Evolutionary conservation across 2,888 invertebrate species (phyloP).

Genomic region (Hecatera dysodea): DNA sequence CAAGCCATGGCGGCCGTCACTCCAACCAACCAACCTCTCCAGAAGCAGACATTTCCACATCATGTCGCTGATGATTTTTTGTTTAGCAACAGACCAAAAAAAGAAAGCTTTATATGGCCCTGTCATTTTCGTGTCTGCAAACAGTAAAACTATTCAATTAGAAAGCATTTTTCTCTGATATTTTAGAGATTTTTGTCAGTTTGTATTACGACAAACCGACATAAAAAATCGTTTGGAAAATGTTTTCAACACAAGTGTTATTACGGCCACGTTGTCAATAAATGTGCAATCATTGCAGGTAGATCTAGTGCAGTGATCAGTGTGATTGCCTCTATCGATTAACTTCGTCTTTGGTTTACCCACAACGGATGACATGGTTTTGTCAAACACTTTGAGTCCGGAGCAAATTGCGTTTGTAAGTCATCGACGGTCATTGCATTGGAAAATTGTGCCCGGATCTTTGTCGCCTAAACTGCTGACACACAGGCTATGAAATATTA

Average conservation of each 20-base stretch:
- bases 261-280: constrained; percentile 20
- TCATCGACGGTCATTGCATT: constrained; percentile 14
- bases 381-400: not conserved
- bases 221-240: constrained; percentile 36
- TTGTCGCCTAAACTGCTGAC: not conserved
- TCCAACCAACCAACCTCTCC: no score
- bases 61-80: not conserved
- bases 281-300: constrained; percentile 13
- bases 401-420: constrained; percentile 10
- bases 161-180: constrained; percentile 42
- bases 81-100: not conserved
- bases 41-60: not conserved
- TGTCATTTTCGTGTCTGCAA: constrained; percentile 11
- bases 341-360: not conserved
- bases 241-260: constrained; percentile 30
- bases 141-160: constrained; percentile 1
- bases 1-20: no score
- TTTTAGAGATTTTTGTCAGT: constrained; percentile 42
- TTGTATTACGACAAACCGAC: constrained; percentile 37
- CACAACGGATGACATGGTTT: constrained; percentile 7
- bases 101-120: not conserved
- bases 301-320: constrained; percentile 6
- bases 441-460: constrained; percentile 8
- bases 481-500: not conserved
- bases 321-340: constrained; percentile 28